phyloP scores from a whole-genome alignment of 2,113 vertebrate species.

The Tachysurus fulvidraco region DNA sequence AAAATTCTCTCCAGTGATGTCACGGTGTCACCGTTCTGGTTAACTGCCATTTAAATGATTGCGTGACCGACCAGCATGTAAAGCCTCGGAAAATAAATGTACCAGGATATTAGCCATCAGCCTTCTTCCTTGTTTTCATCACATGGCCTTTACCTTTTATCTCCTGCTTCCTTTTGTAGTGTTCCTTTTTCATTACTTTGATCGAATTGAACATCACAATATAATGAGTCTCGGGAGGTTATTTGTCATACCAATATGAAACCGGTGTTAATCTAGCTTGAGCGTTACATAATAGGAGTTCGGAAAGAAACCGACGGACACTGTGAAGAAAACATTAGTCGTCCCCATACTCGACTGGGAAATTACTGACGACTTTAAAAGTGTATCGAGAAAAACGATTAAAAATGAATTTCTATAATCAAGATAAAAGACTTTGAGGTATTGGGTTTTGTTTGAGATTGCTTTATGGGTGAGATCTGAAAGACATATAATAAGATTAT shows the following conservation, averaged over 20 bases:
- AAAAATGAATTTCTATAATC: constrained; percentile 1
- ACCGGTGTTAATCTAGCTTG: constrained; percentile 7
- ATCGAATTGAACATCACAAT: constrained; percentile 31
- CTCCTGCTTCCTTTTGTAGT: not conserved
- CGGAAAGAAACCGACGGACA: not conserved
- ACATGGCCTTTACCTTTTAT: not conserved
- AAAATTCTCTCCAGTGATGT: constrained; percentile 38
- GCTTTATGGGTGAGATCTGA: constrained; percentile 1
- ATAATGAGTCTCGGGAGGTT: constrained; percentile 27
- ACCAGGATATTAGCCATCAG: constrained; percentile 44
- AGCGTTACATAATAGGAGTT: not conserved
- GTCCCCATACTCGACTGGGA: not conserved
- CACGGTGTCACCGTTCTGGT: constrained; percentile 26
- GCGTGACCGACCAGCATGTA: constrained; percentile 8
- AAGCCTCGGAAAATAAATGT: constrained; percentile 32
- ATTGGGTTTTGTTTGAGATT: constrained; percentile 17
- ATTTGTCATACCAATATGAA: constrained; percentile 24
- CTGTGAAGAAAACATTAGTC: not conserved
- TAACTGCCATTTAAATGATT: constrained; percentile 42
- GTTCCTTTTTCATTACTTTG: constrained; percentile 35
- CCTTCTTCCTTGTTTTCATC: constrained; percentile 36
- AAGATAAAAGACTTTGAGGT: not conserved
- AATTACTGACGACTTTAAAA: not conserved
- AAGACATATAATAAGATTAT: constrained; percentile 21
- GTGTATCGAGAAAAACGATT: not conserved